Evolutionary conservation across 2,888 invertebrate species (phyloP).

Genomic region (Litoditis marina): DNA sequence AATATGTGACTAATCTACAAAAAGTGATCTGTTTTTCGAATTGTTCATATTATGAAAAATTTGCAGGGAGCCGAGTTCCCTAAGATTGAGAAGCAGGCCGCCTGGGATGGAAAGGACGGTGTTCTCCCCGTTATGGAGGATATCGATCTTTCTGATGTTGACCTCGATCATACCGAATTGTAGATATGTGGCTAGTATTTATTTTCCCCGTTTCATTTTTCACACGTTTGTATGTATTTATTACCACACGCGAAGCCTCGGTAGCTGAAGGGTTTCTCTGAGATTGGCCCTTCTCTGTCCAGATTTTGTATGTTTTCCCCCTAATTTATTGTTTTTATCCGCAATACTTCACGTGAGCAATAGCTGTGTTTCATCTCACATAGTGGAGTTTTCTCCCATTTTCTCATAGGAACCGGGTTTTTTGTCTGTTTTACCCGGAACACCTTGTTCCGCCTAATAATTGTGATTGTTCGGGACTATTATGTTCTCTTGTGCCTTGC

Average conservation of each 20-base stretch:
- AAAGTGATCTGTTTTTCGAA: no score
- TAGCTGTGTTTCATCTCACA: no score
- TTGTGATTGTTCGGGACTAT: no score
- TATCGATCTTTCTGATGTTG: conserved; percentile 65
- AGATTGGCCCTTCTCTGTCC: no score
- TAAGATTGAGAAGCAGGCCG: conserved; percentile 56
- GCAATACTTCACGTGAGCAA: no score
- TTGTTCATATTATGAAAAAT: no score
- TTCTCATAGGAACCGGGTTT: conserved; percentile 10
- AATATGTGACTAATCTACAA: no score
- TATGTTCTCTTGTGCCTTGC: no score
- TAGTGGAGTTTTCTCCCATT: neutral
- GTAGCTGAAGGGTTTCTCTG: no score
- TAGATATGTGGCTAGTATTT: conserved; percentile 17
- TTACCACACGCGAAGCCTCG: neutral
- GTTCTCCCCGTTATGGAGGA: conserved; percentile 64
- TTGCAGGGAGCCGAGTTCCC: conserved; percentile 71
- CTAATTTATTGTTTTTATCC: no score
- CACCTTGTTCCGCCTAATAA: no score
- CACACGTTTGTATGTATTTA: neutral
- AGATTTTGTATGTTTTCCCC: no score
- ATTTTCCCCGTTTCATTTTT: neutral
- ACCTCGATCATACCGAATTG: conserved; percentile 62
- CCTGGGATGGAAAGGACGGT: conserved; percentile 68
- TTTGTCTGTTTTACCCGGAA: conserved; percentile 2